Conservation (phyloP, 1,140 invertebrate genomes). For the Chironomus striatipennis region DNA sequence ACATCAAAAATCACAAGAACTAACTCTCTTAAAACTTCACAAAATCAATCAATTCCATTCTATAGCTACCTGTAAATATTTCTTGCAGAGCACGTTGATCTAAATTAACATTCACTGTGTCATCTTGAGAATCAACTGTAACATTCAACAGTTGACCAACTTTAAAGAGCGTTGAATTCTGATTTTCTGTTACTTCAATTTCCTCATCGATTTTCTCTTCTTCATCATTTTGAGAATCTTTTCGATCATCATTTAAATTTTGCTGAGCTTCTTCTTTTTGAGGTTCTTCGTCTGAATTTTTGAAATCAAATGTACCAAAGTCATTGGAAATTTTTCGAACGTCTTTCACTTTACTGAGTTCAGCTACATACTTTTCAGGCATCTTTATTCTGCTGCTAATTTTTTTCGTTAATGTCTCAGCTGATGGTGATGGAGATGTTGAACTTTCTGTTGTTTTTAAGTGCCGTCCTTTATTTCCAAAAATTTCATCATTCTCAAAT, state of each 20-base stretch:
- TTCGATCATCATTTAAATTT: neutral
- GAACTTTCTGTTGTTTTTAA: neutral
- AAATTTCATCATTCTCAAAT: neutral
- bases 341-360: constrained; percentile 36
- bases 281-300: constrained; percentile 25
- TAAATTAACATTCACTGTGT: constrained; percentile 37
- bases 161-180: constrained; percentile 29
- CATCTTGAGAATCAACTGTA: constrained; percentile 36
- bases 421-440: constrained; percentile 3
- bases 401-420: constrained; percentile 26
- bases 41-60: too few species aligned
- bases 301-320: neutral
- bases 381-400: constrained; percentile 38
- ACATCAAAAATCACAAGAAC: too few species aligned
- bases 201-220: constrained; percentile 16
- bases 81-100: constrained; percentile 37
- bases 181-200: neutral
- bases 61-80: constrained; percentile 31
- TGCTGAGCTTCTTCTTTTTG: constrained; percentile 24
- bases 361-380: constrained; percentile 38
- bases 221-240: constrained; percentile 17
- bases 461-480: neutral
- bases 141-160: constrained; percentile 37
- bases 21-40: too few species aligned
- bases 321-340: constrained; percentile 26